These are phyloP conservation scores for Misgurnus mizolepis DNA, from an alignment of 2,113 vertebrate species.

Conservation along the genomic window DNA sequence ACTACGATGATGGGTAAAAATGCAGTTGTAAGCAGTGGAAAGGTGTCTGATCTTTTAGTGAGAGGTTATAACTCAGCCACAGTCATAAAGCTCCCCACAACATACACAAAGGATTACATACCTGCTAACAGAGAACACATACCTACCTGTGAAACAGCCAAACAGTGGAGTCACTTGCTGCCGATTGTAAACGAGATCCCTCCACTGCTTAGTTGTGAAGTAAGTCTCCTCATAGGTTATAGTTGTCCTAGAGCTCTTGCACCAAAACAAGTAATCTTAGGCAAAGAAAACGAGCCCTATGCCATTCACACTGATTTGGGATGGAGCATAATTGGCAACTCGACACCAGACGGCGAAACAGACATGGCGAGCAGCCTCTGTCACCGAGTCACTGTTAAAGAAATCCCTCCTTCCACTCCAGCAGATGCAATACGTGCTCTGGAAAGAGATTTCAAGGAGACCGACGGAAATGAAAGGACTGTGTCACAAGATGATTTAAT, in stretches of 20 bases:
- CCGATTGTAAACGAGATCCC: neutral
- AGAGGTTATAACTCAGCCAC: no score
- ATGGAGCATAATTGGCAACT: neutral
- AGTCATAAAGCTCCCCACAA: no score
- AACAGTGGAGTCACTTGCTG: neutral
- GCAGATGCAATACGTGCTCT: conserved; percentile 13
- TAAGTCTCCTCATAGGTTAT: neutral
- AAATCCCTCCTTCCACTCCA: conserved; percentile 32
- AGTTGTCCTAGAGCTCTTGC: neutral
- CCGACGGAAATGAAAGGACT: neutral
- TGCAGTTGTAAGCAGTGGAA: no score
- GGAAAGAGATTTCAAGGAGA: conserved; percentile 37
- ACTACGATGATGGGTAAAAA: no score
- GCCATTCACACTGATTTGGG: neutral
- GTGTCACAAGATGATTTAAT: no score
- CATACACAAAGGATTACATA: no score
- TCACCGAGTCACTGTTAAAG: conserved; percentile 21
- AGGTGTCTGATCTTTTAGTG: no score
- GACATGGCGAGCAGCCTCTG: neutral
- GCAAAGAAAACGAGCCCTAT: neutral
- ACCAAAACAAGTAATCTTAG: neutral
- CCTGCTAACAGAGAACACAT: no score
- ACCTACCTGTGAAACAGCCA: neutral
- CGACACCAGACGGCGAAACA: neutral
- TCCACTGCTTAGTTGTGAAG: neutral